Conservation (phyloP, 2,797 vertebrate genomes). For the Pitangus sulphuratus region DNA sequence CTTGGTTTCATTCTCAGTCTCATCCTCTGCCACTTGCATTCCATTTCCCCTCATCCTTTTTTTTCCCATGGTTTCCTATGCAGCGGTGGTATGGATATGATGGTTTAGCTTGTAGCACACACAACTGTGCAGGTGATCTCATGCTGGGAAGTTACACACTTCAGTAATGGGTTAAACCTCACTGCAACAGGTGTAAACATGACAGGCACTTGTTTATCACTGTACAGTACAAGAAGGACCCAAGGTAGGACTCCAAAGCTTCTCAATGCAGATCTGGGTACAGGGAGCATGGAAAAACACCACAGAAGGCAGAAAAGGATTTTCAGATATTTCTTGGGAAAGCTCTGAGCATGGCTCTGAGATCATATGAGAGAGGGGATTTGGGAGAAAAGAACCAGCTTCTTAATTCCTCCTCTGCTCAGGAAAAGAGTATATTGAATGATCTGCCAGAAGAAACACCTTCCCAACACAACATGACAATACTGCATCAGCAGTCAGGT, state of each 20-base stretch:
- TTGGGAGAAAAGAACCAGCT: neutral
- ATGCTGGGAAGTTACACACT: neutral
- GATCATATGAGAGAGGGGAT: neutral
- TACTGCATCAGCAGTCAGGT: neutral
- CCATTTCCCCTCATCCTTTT: neutral
- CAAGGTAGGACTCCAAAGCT: neutral
- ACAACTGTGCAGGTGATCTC: neutral
- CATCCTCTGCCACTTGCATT: neutral
- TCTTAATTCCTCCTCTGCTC: neutral
- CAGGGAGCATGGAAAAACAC: neutral
- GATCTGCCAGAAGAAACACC: neutral
- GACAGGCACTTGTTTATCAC: neutral
- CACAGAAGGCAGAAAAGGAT: neutral
- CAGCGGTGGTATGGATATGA: neutral
- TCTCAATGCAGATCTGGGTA: neutral
- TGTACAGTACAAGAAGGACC: rapidly evolving
- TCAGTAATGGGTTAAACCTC: neutral
- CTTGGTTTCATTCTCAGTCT: neutral
- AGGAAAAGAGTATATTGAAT: neutral
- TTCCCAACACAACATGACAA: neutral
- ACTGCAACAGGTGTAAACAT: neutral
- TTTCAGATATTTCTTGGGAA: neutral
- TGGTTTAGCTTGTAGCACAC: neutral
- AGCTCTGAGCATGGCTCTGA: neutral
- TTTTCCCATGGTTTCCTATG: neutral